A percentile compares a stretch with the other conserved stretches of the same genome.
These are phyloP conservation scores for Tetrao urogallus DNA, from an alignment of 2,113 vertebrate species.

Conservation along the genomic window DNA sequence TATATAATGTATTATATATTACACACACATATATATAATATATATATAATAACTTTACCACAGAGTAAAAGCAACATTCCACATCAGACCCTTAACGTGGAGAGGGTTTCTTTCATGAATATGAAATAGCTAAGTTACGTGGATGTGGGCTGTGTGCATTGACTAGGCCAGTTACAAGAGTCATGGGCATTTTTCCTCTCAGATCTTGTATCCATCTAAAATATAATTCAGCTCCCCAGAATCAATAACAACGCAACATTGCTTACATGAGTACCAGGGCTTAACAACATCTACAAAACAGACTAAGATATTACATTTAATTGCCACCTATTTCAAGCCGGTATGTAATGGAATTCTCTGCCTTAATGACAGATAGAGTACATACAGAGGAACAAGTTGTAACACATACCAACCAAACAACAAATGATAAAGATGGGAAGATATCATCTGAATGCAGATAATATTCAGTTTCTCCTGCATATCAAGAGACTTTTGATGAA, in stretches of 20 bases:
- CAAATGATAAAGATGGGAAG: not conserved
- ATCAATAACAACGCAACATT: fast-evolving
- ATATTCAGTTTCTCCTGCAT: not conserved
- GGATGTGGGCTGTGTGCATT: not conserved
- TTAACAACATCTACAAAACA: not conserved
- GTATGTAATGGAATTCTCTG: not conserved
- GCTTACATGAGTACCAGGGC: not conserved
- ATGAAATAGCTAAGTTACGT: not conserved
- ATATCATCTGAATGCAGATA: not conserved
- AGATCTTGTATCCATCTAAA: not conserved
- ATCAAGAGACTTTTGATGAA: not conserved
- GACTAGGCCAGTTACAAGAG: not conserved
- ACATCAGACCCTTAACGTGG: not conserved
- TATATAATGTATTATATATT: too few species aligned
- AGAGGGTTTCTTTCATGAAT: not conserved
- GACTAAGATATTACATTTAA: not conserved
- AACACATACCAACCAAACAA: not conserved
- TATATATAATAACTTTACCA: not conserved
- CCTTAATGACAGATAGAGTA: not conserved
- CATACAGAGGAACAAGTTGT: not conserved
- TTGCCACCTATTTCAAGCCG: not conserved
- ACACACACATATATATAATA: too few species aligned
- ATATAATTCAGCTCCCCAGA: not conserved
- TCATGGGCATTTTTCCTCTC: not conserved
- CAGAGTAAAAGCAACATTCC: not conserved